phyloP scores from a whole-genome alignment of 2,888 invertebrate species.

The Rhamnusium bicolor region DNA sequence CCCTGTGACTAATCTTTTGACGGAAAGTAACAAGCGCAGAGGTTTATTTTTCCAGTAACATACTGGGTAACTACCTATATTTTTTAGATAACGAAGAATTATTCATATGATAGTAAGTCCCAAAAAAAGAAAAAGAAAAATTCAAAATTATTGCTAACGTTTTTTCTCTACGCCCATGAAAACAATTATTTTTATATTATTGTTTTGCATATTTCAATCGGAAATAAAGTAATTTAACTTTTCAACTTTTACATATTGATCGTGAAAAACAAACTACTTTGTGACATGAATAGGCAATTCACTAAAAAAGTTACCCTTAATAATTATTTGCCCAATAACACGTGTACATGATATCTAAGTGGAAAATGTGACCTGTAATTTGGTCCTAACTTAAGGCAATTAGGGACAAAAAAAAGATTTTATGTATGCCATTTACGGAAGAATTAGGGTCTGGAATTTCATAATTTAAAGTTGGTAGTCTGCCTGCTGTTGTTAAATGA shows the following conservation, averaged over 20 bases:
- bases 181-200: constrained; percentile 20
- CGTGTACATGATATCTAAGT: constrained; percentile 9
- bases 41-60: no score
- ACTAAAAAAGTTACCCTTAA: constrained; percentile 18
- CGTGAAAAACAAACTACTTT: constrained; percentile 32
- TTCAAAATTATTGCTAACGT: no score
- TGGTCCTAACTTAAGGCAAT: neutral
- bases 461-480: neutral
- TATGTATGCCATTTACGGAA: neutral
- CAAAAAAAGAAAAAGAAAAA: no score
- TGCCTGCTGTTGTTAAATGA: neutral
- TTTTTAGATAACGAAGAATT: no score
- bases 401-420: neutral
- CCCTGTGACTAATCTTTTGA: no score
- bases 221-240: constrained; percentile 42
- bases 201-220: constrained; percentile 32
- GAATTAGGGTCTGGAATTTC: neutral
- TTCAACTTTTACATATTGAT: constrained; percentile 40
- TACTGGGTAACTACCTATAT: no score
- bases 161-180: constrained; percentile 14
- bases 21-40: no score
- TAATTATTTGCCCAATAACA: constrained; percentile 23
- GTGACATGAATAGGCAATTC: constrained; percentile 36
- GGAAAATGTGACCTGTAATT: constrained; percentile 13
- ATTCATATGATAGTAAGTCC: no score